Conservation (phyloP, 2,888 invertebrate species). For the Callimorpha dominula region DNA sequence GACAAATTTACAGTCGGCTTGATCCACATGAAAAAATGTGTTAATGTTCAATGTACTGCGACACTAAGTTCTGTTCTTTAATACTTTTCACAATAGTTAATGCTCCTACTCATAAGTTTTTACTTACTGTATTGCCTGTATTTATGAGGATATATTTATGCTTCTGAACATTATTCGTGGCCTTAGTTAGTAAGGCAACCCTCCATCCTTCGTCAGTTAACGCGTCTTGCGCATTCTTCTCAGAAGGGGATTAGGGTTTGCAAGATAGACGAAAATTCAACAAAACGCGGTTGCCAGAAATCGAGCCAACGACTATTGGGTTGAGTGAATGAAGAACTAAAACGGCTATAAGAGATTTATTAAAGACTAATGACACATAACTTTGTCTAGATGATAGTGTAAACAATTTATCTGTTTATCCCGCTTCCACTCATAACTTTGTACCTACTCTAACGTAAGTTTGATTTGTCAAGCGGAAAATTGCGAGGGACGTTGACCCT, state of each 20-base stretch:
- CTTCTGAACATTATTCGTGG: not conserved
- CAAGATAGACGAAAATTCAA: not conserved
- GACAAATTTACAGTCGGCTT: slow-evolving; percentile 32
- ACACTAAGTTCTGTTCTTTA: not conserved
- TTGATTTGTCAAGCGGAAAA: slow-evolving; percentile 78
- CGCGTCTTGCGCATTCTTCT: no score
- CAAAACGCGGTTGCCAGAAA: not conserved
- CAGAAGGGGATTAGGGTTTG: not conserved
- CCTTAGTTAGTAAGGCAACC: not conserved
- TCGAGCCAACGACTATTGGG: not conserved
- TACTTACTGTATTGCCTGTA: no score
- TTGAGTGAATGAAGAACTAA: not conserved
- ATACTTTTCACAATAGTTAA: no score
- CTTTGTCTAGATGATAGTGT: not conserved
- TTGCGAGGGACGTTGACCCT: slow-evolving; percentile 69
- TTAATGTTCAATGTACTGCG: not conserved
- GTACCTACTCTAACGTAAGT: slow-evolving; percentile 54
- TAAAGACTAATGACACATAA: not conserved
- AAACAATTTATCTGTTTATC: not conserved
- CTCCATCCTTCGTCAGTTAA: no score
- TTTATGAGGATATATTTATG: no score
- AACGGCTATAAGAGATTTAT: not conserved
- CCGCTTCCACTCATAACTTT: slow-evolving; percentile 40
- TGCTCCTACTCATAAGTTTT: no score
- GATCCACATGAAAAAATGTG: slow-evolving; percentile 5